Base-by-base conservation (phyloP, 2,797 vertebrate species). In the Tiaroga cobitis region DNA sequence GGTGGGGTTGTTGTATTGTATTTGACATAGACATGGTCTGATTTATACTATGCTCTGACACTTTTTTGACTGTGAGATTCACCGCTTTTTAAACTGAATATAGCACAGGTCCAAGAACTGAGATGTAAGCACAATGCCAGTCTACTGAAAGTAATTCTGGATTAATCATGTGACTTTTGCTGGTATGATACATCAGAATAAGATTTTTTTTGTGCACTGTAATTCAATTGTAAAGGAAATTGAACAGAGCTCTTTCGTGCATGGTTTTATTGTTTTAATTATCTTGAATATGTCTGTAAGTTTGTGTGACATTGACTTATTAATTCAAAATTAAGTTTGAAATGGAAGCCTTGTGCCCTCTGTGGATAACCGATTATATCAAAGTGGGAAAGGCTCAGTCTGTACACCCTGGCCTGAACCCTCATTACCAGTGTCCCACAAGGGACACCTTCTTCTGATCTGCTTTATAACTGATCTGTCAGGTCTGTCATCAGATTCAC, bases 1-100 rank as follows among this genome's bases (percentile, higher is more conserved):
- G 69, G 65, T 81, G 19, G 54, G 75, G 59, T 78, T 70, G 79
- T 74, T 59, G 78, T 61, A 43, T 87, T 82, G 41, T 67, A 80
- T 80, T 89, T 89, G 91, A 82, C 63, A 82, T 39, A 74, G 84
- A 70, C 59, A 32, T 37, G 54, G 83, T 85, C 84, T 85, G 85
- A 85, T 88, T 86, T 80, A 80, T 80, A 61, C 32, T 37, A 65
- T 34, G 65, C 70, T 29, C 43, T 61, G 76, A 77, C 81, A 15
- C 63, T 83, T 81, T 85, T 78, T 81, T 39, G 18, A 85, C 83
- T 74, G 41, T 65, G 69, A 61, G 69, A 29, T 76, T 21, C 43
- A 70, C 46, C 61, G 82, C 59, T 79, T 56, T 69, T 79, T 24
- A 16, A 19, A 49, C 56, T 74, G n/a, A 9, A 29, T 39, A 26